Conservation (phyloP, 2,888 invertebrate genomes). For the Rhagonycha lutea region DNA sequence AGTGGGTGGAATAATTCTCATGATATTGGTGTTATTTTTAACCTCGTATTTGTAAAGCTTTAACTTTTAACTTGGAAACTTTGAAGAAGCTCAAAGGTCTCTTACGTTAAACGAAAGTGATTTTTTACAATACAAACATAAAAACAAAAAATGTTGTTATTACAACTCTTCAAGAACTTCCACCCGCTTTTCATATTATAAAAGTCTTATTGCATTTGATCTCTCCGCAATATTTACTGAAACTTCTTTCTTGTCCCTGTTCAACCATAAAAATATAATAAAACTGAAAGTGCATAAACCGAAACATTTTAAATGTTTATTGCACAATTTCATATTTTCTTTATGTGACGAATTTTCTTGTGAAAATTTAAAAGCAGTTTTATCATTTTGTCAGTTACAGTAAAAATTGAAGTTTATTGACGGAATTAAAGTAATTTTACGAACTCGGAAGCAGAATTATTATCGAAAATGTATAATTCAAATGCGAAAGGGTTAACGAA, state of each 20-base stretch:
- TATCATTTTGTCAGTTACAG: neutral
- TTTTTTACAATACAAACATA: neutral
- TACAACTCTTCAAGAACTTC: neutral
- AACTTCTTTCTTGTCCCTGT: neutral
- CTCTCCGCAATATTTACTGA: neutral
- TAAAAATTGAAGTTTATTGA: neutral
- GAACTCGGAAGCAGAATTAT: neutral
- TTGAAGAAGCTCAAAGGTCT: neutral
- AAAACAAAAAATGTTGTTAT: neutral
- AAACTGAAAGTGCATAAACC: neutral
- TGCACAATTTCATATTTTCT: neutral
- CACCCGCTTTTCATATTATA: neutral
- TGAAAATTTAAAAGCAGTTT: neutral
- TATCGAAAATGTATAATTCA: constrained; percentile 26
- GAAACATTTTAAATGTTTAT: neutral
- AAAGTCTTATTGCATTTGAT: neutral
- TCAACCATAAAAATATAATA: neutral
- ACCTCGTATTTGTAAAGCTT: no score
- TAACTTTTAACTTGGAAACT: neutral
- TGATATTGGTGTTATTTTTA: no score
- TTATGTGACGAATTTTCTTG: neutral
- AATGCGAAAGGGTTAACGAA: constrained; percentile 32
- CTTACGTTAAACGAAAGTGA: neutral
- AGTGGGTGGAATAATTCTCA: no score
- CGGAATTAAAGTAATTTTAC: neutral